Percentiles rank a stretch among this genome's conserved stretches.
phyloP scores from a whole-genome alignment of 2,797 vertebrate species.

The Rhynchonycteris naso region DNA sequence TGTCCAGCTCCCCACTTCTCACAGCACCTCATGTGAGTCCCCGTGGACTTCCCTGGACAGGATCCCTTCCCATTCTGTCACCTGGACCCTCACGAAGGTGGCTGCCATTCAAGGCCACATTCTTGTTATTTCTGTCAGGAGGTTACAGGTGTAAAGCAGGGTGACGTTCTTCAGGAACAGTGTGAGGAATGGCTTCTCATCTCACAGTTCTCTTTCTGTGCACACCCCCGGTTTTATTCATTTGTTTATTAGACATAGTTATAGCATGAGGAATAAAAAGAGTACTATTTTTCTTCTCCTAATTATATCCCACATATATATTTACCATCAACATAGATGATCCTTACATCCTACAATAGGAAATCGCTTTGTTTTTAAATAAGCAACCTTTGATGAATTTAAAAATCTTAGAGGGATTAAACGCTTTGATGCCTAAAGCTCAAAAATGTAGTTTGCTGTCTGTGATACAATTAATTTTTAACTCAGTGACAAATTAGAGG shows the following conservation, averaged over 20 bases:
- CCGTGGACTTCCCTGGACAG: rapidly evolving
- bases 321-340: neutral
- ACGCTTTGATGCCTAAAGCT: neutral
- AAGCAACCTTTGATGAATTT: neutral
- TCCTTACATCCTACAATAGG: neutral
- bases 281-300: neutral
- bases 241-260: neutral
- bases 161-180: neutral
- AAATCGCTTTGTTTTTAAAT: constrained; percentile 21
- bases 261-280: neutral
- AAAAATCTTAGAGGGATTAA: neutral
- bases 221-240: neutral
- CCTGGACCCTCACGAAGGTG: neutral
- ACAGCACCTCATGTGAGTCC: constrained; percentile 95
- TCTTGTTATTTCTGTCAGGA: neutral
- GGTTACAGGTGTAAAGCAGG: neutral
- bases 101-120: neutral
- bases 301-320: neutral
- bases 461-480: neutral
- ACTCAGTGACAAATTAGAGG: neutral
- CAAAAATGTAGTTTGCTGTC: neutral
- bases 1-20: constrained; percentile 97
- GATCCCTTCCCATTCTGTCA: too few relatives aligned
- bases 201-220: neutral
- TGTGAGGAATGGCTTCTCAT: neutral